Conservation (phyloP, 1,140 invertebrate genomes). For the Microvelia longipes region DNA sequence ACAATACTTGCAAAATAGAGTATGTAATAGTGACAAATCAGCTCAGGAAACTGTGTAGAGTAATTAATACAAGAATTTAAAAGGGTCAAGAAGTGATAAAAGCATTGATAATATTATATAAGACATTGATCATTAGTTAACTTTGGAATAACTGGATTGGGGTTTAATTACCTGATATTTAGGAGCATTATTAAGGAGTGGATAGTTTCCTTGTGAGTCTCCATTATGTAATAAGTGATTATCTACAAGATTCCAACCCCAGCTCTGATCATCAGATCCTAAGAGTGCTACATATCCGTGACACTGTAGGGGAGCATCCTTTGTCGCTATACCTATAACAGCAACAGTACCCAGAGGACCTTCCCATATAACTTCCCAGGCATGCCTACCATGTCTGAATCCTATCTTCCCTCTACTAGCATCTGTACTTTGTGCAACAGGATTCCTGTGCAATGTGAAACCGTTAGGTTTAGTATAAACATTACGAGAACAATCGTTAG, state of each 20-base stretch:
- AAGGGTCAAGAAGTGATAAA: too few relatives aligned
- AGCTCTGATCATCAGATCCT: constrained; percentile 90
- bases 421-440: constrained; percentile 96
- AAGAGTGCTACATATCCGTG: constrained; percentile 88
- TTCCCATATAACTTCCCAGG: constrained; percentile 98
- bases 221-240: constrained; percentile 95
- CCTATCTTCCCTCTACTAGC: constrained; percentile 88
- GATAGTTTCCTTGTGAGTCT: constrained; percentile 88
- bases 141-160: too few relatives aligned
- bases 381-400: constrained; percentile 81
- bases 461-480: constrained; percentile 94
- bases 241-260: constrained; percentile 98
- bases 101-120: too few relatives aligned
- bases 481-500: constrained; percentile 90
- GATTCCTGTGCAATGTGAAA: constrained; percentile 92
- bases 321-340: constrained; percentile 88
- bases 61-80: too few relatives aligned
- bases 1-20: too few relatives aligned
- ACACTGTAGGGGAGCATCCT: constrained; percentile 76
- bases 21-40: too few relatives aligned
- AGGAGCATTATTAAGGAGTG: constrained; percentile 87
- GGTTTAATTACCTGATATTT: constrained; percentile 97
- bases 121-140: too few relatives aligned
- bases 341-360: constrained; percentile 91
- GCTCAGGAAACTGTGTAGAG: too few relatives aligned